These are phyloP conservation scores for Pristionchus japonicus DNA, from an alignment of 2,888 invertebrate species.

Conservation along the genomic window DNA sequence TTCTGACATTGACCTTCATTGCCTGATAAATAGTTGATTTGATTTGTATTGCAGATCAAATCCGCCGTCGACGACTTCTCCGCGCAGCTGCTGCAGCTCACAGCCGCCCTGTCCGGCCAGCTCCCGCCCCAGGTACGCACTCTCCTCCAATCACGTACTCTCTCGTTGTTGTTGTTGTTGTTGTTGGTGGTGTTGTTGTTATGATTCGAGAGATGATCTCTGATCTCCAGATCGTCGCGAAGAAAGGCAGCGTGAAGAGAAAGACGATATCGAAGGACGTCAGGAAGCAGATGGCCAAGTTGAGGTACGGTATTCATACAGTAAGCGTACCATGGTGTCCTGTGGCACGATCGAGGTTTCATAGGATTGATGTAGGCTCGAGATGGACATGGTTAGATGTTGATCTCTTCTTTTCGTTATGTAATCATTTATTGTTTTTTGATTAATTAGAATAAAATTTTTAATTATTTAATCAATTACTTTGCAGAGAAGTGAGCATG, in stretches of 20 bases:
- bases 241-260: constrained; percentile 26
- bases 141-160: no score
- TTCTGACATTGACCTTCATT: no score
- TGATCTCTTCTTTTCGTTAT: not conserved
- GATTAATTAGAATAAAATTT: no score
- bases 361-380: not conserved
- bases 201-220: not conserved
- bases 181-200: no score
- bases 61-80: constrained; percentile 22
- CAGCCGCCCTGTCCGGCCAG: constrained; percentile 30
- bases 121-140: not conserved
- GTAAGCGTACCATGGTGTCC: no score
- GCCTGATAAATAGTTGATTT: no score
- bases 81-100: constrained; percentile 6
- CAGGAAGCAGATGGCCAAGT: constrained; percentile 64
- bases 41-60: constrained; percentile 27
- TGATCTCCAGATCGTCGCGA: not conserved
- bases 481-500: constrained; percentile 49
- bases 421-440: no score
- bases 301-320: constrained; percentile 65
- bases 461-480: not conserved
- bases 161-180: no score
- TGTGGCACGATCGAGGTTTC: not conserved
- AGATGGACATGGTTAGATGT: not conserved
- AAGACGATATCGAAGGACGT: constrained; percentile 56